phyloP scores from a whole-genome alignment of 1,140 invertebrate genomes.

The Microvelia longipes region DNA sequence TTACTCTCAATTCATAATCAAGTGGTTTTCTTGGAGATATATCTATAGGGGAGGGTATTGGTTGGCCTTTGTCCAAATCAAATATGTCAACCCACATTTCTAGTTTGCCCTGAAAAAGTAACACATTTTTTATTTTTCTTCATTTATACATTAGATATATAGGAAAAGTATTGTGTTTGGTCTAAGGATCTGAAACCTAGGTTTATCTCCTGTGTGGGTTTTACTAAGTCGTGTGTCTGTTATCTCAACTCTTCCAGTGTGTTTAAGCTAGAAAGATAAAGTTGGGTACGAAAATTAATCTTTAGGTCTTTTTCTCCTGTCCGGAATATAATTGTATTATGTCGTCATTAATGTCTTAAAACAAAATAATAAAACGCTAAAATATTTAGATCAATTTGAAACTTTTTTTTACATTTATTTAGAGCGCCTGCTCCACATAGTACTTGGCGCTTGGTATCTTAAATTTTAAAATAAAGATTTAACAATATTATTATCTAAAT shows the following conservation, averaged over 20 bases:
- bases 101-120: conserved; percentile 50
- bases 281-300: background rate
- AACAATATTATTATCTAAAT: no score
- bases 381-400: no score
- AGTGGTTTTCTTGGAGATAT: conserved; percentile 58
- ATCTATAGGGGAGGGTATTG: conserved; percentile 51
- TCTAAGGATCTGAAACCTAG: background rate
- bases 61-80: conserved; percentile 39
- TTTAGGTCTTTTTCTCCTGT: no score
- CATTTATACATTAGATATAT: background rate
- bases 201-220: background rate
- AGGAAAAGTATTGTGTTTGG: no score
- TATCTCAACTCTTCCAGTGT: no score
- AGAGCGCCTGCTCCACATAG: no score
- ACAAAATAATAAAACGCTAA: no score
- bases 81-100: conserved; percentile 87
- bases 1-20: conserved; percentile 65
- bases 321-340: no score
- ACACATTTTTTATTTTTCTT: background rate
- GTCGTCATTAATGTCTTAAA: no score
- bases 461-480: no score
- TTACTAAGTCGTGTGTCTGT: background rate
- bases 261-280: background rate
- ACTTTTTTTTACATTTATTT: no score
- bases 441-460: no score